These are phyloP conservation scores for Tineola bisselliella DNA, from an alignment of 2,888 invertebrate species.

Conservation along the genomic window DNA sequence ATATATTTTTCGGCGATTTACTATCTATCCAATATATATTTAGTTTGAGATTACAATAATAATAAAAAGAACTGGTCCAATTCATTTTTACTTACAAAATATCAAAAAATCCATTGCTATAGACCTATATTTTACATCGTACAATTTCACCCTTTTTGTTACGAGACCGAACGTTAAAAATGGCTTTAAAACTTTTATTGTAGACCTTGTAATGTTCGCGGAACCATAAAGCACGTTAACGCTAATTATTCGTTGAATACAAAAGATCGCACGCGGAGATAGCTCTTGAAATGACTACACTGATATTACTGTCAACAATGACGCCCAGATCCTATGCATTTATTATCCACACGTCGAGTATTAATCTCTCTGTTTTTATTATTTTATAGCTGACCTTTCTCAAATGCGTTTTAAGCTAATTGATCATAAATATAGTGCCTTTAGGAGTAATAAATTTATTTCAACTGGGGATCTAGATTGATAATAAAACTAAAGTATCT, in stretches of 20 bases:
- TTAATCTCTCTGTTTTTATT: not conserved
- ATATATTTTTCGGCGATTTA: too few species aligned
- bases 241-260: slow-evolving; percentile 11
- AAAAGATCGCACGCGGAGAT: slow-evolving; percentile 21
- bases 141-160: not conserved
- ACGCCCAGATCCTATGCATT: not conserved
- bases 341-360: not conserved
- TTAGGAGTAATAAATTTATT: not conserved
- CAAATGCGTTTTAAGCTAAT: not conserved
- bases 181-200: slow-evolving; percentile 1
- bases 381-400: slow-evolving; percentile 6
- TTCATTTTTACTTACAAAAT: too few species aligned
- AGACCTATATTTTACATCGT: too few species aligned
- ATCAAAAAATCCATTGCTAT: too few species aligned
- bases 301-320: slow-evolving; percentile 32
- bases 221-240: slow-evolving; percentile 1
- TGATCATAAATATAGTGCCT: not conserved
- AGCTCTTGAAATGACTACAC: slow-evolving; percentile 24
- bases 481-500: slow-evolving; percentile 2
- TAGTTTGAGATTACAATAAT: too few species aligned
- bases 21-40: too few species aligned
- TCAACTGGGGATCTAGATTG: not conserved
- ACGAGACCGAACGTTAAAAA: not conserved
- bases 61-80: too few species aligned
- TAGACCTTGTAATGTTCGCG: slow-evolving; percentile 10